A percentile compares a stretch with the other conserved stretches of the same genome.
These are phyloP conservation scores for Silurus asotus DNA, from an alignment of 2,113 vertebrate genomes.

Conservation along the genomic window DNA sequence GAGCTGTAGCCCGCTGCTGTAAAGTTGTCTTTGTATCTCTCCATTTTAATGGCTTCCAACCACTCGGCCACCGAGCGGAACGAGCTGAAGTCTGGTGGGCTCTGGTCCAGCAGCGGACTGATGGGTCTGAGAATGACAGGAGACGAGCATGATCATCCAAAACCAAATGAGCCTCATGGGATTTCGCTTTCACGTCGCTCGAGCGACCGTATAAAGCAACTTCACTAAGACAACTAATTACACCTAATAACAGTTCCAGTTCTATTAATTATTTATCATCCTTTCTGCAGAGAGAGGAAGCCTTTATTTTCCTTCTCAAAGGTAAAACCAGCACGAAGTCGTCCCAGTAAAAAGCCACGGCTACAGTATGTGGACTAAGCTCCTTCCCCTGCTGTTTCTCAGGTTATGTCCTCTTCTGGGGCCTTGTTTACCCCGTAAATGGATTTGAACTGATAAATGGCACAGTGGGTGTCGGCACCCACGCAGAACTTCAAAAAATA, in stretches of 20 bases:
- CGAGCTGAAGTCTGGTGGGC: conserved; percentile 91
- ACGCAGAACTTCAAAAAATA: conserved; percentile 65
- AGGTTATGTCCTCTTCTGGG: conserved; percentile 56
- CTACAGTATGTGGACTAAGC: not conserved
- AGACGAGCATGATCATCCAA: conserved; percentile 54
- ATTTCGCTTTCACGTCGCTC: not conserved
- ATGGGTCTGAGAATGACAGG: conserved; percentile 82
- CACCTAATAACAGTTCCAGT: not conserved
- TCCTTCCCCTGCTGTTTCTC: conserved; percentile 47
- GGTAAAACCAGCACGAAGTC: conserved; percentile 1
- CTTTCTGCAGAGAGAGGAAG: conserved; percentile 22
- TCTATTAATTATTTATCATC: not conserved
- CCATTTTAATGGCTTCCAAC: conserved; percentile 99
- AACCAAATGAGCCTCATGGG: not conserved
- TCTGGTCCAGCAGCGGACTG: conserved; percentile 97
- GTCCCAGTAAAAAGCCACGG: not conserved
- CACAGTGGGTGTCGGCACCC: conserved; percentile 60
- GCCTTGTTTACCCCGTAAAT: conserved; percentile 61
- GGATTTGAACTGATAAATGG: conserved; percentile 69
- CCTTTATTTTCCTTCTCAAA: conserved; percentile 61
- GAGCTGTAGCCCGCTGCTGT: conserved; percentile 96
- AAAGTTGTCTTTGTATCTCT: conserved; percentile 98
- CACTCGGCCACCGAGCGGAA: conserved; percentile 97
- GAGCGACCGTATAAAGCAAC: not conserved
- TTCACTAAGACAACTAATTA: not conserved